Evolutionary conservation across 2,113 vertebrate genomes (phyloP).

Genomic region (Mellivora capensis): DNA sequence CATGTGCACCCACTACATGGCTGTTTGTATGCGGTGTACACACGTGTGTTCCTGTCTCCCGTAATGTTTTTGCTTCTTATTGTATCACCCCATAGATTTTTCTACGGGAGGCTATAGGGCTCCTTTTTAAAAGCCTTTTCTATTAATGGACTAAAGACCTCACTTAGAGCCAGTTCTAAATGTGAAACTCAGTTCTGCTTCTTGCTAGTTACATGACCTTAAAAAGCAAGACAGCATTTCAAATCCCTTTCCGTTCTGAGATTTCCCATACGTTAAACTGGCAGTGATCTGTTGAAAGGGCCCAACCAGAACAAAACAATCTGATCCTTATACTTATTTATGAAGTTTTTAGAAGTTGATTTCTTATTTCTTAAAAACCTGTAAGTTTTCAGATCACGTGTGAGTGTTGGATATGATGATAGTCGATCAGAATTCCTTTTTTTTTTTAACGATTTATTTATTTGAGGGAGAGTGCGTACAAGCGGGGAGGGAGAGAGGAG

Average conservation of each 20-base stretch:
- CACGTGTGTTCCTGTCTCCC: neutral
- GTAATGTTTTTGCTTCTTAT: neutral
- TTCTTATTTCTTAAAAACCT: neutral
- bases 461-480: neutral
- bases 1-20: neutral
- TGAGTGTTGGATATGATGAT: neutral
- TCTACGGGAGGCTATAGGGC: neutral
- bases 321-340: neutral
- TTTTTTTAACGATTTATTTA: neutral
- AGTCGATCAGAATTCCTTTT: neutral
- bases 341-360: neutral
- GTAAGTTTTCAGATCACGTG: neutral
- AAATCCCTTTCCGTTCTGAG: neutral
- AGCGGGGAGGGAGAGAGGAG: neutral
- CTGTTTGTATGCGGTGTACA: neutral
- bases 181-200: neutral
- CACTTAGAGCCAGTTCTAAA: neutral
- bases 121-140: neutral
- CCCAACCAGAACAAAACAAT: neutral
- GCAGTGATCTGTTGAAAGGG: neutral
- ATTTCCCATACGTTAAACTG: neutral
- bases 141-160: neutral
- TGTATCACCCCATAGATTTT: neutral
- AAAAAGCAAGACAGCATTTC: neutral
- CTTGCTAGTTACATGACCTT: neutral